phyloP scores from a whole-genome alignment of 2,113 vertebrate species.

The Apodemus sylvaticus region DNA sequence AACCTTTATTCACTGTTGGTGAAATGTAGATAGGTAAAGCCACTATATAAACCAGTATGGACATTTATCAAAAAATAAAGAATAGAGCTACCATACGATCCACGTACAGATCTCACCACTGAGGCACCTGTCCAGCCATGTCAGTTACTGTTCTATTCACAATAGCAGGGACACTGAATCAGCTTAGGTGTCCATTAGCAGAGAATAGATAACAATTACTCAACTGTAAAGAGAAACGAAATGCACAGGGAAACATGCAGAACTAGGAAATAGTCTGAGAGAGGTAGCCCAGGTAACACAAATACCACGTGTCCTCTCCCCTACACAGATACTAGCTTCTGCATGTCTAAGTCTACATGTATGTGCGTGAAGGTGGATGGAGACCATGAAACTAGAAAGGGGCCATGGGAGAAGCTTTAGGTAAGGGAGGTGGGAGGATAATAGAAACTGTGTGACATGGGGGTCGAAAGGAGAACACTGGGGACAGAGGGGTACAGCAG shows the following conservation, averaged over 20 bases:
- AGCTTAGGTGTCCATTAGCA: not conserved
- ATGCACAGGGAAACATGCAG: not conserved
- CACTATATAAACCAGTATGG: not conserved
- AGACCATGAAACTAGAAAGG: not conserved
- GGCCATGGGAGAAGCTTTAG: not conserved
- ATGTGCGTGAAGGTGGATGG: not conserved
- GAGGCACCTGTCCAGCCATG: not conserved
- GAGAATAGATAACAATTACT: not conserved
- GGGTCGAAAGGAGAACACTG: not conserved
- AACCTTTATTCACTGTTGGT: not conserved
- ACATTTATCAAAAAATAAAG: not conserved
- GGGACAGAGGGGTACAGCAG: too few species aligned
- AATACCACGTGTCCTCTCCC: too few species aligned
- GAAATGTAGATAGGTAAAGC: too few species aligned
- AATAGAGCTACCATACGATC: too few species aligned
- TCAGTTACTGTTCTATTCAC: not conserved
- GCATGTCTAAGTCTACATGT: not conserved
- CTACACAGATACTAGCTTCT: not conserved
- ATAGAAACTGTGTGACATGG: not conserved
- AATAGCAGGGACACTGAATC: not conserved
- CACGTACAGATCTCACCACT: not conserved
- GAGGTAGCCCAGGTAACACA: not conserved
- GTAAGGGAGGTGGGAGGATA: not conserved
- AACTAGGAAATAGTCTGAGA: not conserved
- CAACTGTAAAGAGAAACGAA: not conserved